A percentile compares a stretch with the other conserved stretches of the same genome.
phyloP scores from a whole-genome alignment of 2,113 vertebrate species.

The Engraulis encrasicolus region DNA sequence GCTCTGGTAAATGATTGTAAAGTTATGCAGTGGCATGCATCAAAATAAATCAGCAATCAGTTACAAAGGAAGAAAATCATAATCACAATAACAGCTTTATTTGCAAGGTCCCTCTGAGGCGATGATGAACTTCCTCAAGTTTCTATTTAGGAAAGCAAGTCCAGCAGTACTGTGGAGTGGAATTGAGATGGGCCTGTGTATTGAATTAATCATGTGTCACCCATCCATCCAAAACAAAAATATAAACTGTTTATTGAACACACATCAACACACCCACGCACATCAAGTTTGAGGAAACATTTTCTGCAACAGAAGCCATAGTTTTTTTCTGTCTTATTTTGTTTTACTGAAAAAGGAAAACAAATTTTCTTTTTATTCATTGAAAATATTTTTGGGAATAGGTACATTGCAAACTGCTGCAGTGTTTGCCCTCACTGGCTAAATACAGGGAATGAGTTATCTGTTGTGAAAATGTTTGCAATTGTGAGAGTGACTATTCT shows the following conservation, averaged over 20 bases:
- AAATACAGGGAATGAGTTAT: no score
- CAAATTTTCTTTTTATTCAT: background rate
- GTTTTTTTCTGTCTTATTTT: no score
- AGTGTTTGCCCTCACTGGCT: no score
- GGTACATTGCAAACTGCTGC: background rate
- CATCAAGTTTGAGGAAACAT: background rate
- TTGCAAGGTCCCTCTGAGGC: constrained; percentile 29
- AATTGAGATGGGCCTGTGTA: background rate
- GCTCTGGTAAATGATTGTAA: constrained; percentile 58
- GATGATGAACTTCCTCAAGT: constrained; percentile 34
- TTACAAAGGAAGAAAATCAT: constrained; percentile 6
- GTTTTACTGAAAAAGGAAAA: background rate
- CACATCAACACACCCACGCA: background rate
- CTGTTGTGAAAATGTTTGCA: no score
- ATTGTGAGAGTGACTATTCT: no score
- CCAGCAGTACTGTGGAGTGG: background rate
- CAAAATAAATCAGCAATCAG: constrained; percentile 46
- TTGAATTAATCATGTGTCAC: background rate
- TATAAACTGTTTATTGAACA: background rate
- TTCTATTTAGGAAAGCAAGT: background rate
- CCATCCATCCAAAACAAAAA: background rate
- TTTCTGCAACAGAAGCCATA: background rate
- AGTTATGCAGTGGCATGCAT: constrained; percentile 56
- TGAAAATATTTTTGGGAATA: background rate
- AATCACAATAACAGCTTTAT: constrained; percentile 37